Evolutionary conservation across 2,888 invertebrate genomes (phyloP).

Genomic region (Therioaphis trifolii): DNA sequence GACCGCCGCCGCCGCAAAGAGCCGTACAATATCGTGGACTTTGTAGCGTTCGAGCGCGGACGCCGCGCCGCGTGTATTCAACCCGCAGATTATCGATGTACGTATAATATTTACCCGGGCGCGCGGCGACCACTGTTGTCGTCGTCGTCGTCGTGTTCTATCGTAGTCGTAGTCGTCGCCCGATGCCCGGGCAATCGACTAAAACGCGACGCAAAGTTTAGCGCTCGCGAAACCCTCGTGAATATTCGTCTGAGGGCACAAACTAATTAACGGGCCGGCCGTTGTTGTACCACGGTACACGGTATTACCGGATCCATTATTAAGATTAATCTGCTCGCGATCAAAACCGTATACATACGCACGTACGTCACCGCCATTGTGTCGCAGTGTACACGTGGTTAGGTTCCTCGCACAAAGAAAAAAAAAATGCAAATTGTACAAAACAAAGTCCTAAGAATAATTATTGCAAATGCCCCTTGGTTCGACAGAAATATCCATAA

Average conservation of each 20-base stretch:
- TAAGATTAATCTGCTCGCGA: not conserved
- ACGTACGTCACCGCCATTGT: no score
- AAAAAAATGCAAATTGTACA: no score
- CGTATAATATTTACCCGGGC: no score
- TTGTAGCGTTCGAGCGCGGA: slow-evolving; percentile 5
- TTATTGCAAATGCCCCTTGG: no score
- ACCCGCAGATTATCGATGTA: not conserved
- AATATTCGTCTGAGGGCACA: not conserved
- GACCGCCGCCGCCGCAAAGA: not conserved
- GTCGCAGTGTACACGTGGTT: no score
- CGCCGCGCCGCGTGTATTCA: no score
- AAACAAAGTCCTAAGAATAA: no score
- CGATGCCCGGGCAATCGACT: not conserved
- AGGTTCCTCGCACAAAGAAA: no score
- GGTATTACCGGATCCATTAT: not conserved
- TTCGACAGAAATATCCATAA: no score
- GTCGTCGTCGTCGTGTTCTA: not conserved
- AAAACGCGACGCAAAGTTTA: not conserved
- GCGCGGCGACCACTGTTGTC: no score
- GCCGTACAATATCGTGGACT: no score
- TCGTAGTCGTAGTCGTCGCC: not conserved
- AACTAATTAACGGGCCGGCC: slow-evolving; percentile 2
- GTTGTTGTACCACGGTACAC: not conserved
- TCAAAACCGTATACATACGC: no score
- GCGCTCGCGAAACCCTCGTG: not conserved